These are phyloP conservation scores for Fopius arisanus DNA, from an alignment of 1,140 invertebrate species.

Conservation along the genomic window DNA sequence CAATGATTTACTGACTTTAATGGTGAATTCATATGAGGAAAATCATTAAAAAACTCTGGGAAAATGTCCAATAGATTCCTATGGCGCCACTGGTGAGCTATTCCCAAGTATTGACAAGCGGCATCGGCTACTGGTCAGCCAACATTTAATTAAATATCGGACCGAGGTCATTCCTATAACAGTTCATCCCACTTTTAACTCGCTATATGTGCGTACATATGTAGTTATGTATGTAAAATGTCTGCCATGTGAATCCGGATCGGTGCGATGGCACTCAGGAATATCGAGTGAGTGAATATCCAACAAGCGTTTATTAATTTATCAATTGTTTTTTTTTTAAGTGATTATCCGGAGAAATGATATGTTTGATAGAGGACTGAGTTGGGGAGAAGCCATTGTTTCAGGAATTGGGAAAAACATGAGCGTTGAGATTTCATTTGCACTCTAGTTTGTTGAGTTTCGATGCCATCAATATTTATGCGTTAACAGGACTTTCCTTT, in stretches of 20 bases:
- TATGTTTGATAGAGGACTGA: neutral
- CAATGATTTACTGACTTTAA: too few relatives aligned
- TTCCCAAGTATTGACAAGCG: constrained; percentile 52
- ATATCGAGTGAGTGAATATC: neutral
- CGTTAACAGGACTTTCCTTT: constrained; percentile 36
- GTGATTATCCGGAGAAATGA: neutral
- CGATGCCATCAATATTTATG: constrained; percentile 36
- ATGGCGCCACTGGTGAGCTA: constrained; percentile 17
- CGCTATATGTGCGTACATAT: neutral
- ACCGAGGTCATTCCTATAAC: constrained; percentile 1
- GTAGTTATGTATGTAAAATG: neutral
- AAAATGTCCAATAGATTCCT: constrained; percentile 39
- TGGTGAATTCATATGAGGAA: neutral
- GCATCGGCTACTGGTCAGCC: constrained; percentile 41
- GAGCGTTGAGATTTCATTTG: too few relatives aligned
- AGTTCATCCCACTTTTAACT: neutral
- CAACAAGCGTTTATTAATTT: neutral
- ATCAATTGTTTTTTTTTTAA: neutral
- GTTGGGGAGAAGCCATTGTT: too few relatives aligned
- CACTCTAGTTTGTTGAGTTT: neutral
- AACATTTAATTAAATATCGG: constrained; percentile 58
- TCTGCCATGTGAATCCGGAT: neutral
- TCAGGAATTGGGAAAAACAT: too few relatives aligned
- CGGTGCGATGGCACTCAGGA: neutral
- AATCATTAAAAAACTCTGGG: constrained; percentile 29